These are phyloP conservation scores for Heliconius ethilla DNA, from an alignment of 2,888 invertebrate species.

Conservation along the genomic window DNA sequence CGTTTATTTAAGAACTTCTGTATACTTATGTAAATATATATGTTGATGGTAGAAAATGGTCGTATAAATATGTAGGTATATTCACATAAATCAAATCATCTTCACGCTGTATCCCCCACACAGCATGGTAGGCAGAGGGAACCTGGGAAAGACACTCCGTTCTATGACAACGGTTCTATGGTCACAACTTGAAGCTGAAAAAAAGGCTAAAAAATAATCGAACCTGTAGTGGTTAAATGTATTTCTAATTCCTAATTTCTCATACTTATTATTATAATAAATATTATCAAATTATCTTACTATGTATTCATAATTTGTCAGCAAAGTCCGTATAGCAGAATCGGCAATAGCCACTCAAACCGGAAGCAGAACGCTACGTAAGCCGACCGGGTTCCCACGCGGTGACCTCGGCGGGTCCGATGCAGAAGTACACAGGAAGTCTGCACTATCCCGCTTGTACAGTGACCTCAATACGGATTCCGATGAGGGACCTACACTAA, in stretches of 20 bases:
- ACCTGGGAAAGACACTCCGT: too few relatives aligned
- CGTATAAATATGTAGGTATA: too few relatives aligned
- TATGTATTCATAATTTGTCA: slow-evolving; percentile 36
- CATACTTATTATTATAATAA: neutral
- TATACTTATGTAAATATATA: neutral
- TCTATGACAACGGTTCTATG: too few relatives aligned
- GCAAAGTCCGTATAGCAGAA: slow-evolving; percentile 59
- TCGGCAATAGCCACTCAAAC: slow-evolving; percentile 41
- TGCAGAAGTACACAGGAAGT: slow-evolving; percentile 48
- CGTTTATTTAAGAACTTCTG: neutral
- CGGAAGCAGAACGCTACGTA: slow-evolving; percentile 45
- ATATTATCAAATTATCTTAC: neutral
- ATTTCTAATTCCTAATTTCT: neutral
- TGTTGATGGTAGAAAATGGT: too few relatives aligned
- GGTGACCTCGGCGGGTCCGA: slow-evolving; percentile 48
- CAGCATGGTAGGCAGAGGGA: too few relatives aligned
- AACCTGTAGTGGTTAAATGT: neutral
- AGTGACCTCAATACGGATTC: slow-evolving; percentile 50
- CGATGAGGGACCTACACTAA: slow-evolving; percentile 61
- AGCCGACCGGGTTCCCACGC: slow-evolving; percentile 52
- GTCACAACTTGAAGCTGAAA: too few relatives aligned
- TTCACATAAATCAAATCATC: too few relatives aligned
- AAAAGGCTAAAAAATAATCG: too few relatives aligned
- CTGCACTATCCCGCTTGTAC: slow-evolving; percentile 59
- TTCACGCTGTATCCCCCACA: too few relatives aligned